Base-by-base conservation (phyloP, 2,113 vertebrate species). In the Orycteropus afer region DNA sequence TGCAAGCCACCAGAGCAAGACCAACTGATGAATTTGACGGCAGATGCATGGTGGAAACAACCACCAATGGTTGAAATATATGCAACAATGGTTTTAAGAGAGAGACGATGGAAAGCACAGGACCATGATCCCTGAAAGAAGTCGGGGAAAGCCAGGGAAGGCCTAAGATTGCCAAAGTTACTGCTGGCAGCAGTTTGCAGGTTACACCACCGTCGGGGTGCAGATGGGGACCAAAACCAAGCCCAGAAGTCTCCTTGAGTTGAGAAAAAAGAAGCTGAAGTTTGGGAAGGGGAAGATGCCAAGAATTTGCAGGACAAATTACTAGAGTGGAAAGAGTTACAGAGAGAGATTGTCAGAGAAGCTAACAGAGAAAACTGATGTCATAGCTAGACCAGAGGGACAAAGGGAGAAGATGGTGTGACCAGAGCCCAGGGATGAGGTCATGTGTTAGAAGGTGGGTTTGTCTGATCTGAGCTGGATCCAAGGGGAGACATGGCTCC, bases 31-130 rank as follows among this genome's bases (percentile, higher is more conserved):
- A n/a, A n/a, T n/a, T n/a, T n/a, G n/a, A n/a, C n/a, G n/a, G n/a
- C 20, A 20, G 22, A 57, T 22, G 55, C 2, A 22, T 57, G 20
- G 55, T 57, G 55, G 55, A 23, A 57, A 23, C 34, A 71, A 61
- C 65, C 25, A 81, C 23, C 5, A 20, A 69, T 55, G 25, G 5
- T 29, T 61, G 49, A 45, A 55, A 25, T 40, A 49, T 13, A 20
- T 37, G n/a, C 34, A 29, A 57, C 11, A 73, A 51, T 10, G 25
- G 71, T 77, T 85, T 17, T 47, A 59, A 76, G 14, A 55, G 63
- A 20, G 40, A 5, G 34, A 1, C 32, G 23, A n/a, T 22, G n/a
- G 22, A n/a, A 53, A 23, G 6, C 1, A 0, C 17, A 63, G 20
- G 14, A 2, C 18, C 34, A 17, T 63, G 27, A 63, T 69, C n/a